Percentiles rank a stretch among this genome's conserved stretches.
Evolutionary conservation across 2,888 invertebrate genomes (phyloP).

Genomic region (Caprella mutica): DNA sequence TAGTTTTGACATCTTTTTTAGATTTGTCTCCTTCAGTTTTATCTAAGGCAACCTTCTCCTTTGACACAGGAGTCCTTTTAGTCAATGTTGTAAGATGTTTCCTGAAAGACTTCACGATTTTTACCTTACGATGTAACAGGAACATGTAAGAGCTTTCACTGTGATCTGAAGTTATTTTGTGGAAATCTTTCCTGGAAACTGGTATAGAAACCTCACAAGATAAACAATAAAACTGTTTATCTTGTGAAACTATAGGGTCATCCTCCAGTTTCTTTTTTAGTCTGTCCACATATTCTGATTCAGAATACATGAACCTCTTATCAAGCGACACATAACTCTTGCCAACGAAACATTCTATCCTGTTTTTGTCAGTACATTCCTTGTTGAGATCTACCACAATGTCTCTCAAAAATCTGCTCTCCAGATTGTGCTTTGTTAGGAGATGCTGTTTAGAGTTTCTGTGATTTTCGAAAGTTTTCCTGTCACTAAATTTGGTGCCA

Average conservation of each 20-base stretch:
- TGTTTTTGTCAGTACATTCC: too few species aligned
- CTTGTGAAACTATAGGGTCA: background rate
- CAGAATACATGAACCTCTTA: background rate
- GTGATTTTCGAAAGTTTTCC: background rate
- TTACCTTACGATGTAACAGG: too few species aligned
- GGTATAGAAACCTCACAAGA: slow-evolving; percentile 4
- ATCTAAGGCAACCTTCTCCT: too few species aligned
- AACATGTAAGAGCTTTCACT: too few species aligned
- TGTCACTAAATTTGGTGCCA: background rate
- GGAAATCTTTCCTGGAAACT: background rate
- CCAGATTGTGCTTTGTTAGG: background rate
- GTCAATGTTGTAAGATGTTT: too few species aligned
- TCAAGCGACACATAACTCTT: background rate
- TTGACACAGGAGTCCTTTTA: too few species aligned
- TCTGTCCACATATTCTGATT: background rate
- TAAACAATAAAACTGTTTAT: background rate
- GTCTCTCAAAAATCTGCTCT: background rate
- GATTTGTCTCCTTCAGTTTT: too few species aligned
- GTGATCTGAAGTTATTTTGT: too few species aligned
- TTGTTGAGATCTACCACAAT: background rate
- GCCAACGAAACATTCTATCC: too few species aligned
- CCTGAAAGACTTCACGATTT: too few species aligned
- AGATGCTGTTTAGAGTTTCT: background rate
- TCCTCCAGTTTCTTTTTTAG: background rate
- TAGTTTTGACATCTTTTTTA: too few species aligned